Base-by-base conservation (phyloP, 2,113 vertebrate species). In the Coptodon rendalli region DNA sequence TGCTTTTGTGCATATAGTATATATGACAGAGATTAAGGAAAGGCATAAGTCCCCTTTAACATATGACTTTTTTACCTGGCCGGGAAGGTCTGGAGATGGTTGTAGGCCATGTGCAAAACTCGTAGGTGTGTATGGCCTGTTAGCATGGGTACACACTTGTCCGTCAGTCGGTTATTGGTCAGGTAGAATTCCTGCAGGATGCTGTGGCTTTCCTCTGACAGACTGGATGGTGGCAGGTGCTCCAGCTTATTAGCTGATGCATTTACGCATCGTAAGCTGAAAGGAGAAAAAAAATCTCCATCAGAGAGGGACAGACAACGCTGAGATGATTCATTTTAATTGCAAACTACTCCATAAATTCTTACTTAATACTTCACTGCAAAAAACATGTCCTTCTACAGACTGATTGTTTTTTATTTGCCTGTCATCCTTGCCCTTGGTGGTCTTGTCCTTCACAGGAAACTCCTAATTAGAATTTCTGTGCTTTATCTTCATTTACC, bases 241-340 rank as follows among this genome's bases (percentile, higher is more conserved):
- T 99, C 99, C 94, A 99, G 96, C 92, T 97, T 98, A 95, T 99
- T 99, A 91, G 99, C 98, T 22, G 99, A 99, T 9, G 97, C 98
- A 19, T 99, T 99, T 85, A 99, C 95, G 86, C 97, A 97, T 63
- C 98, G 96, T 94, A 99, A 96, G 83, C 99, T 99, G 95, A 45
- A 83, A 86, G n/a, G 8, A 10, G 82, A 10, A 12, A 11, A 6
- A 73, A 86, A 36, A 76, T 22, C 10, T 59, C 31, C 9, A 73
- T 81, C 9, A 66, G 13, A 31, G 7, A 6, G n/a, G 17, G 24
- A 66, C n/a, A 54, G 24, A 7, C 52, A 87, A 82, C 50, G 80
- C 9, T 54, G 6, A 22, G 11, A 48, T 16, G 8, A 45, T 57
- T 63, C 22, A 85, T 59, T 90, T 78, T 27, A 68, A 83, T 79